Base-by-base conservation (phyloP, 2,888 invertebrate genomes). In the Drosophila paranaensis region DNA sequence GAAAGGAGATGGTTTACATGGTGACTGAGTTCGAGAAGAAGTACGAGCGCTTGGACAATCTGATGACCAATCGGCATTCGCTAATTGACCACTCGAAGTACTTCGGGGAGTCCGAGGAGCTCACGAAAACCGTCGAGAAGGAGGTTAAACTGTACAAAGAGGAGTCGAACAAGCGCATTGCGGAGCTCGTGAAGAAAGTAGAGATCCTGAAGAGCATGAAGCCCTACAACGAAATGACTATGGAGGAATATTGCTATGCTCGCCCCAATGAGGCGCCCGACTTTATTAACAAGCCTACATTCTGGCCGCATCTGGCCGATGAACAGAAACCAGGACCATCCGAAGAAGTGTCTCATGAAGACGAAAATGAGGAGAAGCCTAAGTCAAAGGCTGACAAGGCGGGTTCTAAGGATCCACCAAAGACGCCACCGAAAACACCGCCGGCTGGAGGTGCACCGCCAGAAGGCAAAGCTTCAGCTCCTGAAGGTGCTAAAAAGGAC, bases 11-110 rank as follows among this genome's bases (percentile, higher is more conserved):
- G 60, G 93, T 97, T 64, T 95, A 95, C 39, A 94, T 98, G 95
- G 97, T 98, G 0, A 96, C 97, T 40, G 95, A 94, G 54, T 98
- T 97, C 93, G 95, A 97, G 91, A 96, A 96, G 89, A 95, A 96
- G 79, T 98, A 97, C 80, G 82, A 89, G 20, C 85, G 88, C 8
- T 37, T 91, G 1, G 86, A 86, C 20, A 83, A 71, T 0, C 20
- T 83, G 2, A 90, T 88, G 37, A 71, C 74, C 10, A 72, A 77
- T 45, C 82, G 91, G 0, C 78, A 86, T 30, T 39, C 72, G 0
- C 51, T 89, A 35, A 56, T 82, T 4, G 88, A 90, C 61, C 64
- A 70, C 73, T 94, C 66, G 0, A 13, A 80, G 8, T 90, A 91
- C 43, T 89, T 82, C 14, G 66, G 62, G 0, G 93, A 95, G 77